Conservation (phyloP, 2,113 vertebrate genomes). For the Ibidorhyncha struthersii region DNA sequence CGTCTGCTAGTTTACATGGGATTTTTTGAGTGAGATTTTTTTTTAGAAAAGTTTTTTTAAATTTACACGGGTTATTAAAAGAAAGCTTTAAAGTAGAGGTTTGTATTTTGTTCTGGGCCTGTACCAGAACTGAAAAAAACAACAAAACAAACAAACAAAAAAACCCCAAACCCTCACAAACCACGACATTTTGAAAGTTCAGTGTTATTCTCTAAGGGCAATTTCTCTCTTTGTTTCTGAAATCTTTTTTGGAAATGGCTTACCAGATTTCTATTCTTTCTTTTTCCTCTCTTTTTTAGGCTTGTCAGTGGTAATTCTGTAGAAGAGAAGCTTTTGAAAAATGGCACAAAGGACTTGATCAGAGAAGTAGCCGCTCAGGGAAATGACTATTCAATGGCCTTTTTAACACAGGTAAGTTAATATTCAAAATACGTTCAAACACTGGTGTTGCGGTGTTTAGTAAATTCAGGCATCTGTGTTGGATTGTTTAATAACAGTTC, state of each 20-base stretch:
- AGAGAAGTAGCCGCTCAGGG: slow-evolving; percentile 94
- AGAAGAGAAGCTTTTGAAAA: slow-evolving; percentile 93
- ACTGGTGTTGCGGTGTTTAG: not conserved
- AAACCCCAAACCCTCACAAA: not conserved
- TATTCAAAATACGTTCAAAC: not conserved
- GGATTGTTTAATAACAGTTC: not conserved
- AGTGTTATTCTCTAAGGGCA: not conserved
- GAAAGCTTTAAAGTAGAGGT: not conserved
- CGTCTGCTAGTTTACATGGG: not conserved
- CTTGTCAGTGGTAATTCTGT: slow-evolving; percentile 93
- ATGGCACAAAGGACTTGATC: slow-evolving; percentile 92
- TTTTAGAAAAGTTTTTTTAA: not conserved
- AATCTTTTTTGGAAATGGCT: not conserved
- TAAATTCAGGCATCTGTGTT: not conserved
- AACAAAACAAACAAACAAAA: too few species aligned
- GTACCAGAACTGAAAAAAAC: not conserved
- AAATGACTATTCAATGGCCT: slow-evolving; percentile 91
- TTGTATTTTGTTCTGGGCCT: not conserved
- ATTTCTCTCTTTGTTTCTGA: not conserved
- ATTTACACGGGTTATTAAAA: not conserved
- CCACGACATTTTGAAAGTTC: not conserved
- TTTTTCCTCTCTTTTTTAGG: slow-evolving; percentile 45
- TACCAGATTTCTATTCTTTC: not conserved
- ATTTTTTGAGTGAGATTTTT: not conserved
- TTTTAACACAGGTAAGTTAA: slow-evolving; percentile 86